Evolutionary conservation across 2,888 invertebrate species (phyloP), one percentile per base, ranked within the genome.

Genomic region (Octodonta nipae): DNA sequence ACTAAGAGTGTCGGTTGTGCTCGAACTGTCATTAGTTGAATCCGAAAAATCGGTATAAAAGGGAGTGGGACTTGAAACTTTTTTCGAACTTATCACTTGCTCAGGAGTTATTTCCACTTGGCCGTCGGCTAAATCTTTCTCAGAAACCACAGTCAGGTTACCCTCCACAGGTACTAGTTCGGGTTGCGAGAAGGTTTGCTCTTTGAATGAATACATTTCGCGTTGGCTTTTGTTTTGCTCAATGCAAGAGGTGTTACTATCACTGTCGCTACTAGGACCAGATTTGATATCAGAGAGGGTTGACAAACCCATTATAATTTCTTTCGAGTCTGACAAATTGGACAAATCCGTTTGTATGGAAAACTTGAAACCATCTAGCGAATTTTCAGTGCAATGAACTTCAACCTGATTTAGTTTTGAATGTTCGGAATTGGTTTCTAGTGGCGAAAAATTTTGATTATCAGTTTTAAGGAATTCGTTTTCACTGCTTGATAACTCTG

Each of bases 131-230:
- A 62, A 44, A 45, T 56, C 58, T 40, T 54, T 54, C 37, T 61
- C 59, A 7, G 64, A 60, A 25, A 59, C 55, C 3, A 71, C 69
- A 48, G 70, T 70, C 61, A 72, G 64, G 63, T 71, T 72, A 59
- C 68, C 67, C 55, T 71, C 68, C 1, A 66, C 61, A 49, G 64
- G 64, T 26, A 70, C 56, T 15, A 52, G 28, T 34, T 55, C 52
- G 7, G 51, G 36, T 30, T 45, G 46, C 22, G 6, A 20, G n/a
- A n/a, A n/a, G n/a, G n/a, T n/a, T n/a, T n/a, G n/a, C n/a, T n/a
- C n/a, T n/a, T n/a, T n/a, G n/a, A n/a, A n/a, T n/a, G n/a, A n/a
- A n/a, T n/a, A n/a, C n/a, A n/a, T n/a, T n/a, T n/a, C n/a, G 8
- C n/a, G 4, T 15, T 14, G 2, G 12, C 15, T 2, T 13, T 28